Evolutionary conservation across 1,140 invertebrate species (phyloP).

Genomic region (Dendrolimus kikuchii): DNA sequence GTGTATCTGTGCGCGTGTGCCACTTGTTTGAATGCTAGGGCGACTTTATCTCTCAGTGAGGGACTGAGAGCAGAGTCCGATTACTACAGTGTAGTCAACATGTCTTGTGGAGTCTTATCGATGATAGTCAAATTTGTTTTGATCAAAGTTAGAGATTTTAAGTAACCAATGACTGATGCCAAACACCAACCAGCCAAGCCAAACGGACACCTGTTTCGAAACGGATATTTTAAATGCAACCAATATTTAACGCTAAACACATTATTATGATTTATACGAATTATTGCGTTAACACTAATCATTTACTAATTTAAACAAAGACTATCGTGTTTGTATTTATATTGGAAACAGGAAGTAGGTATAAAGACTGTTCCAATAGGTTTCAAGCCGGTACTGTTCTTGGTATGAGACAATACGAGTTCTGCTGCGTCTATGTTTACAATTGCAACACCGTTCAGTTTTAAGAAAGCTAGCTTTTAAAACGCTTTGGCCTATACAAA

Average conservation of each 20-base stretch:
- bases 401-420: conserved; percentile 67
- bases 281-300: conserved; percentile 5
- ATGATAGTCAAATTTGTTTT: conserved; percentile 4
- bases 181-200: neutral
- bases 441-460: conserved; percentile 49
- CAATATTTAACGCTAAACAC: too few species aligned
- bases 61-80: conserved; percentile 68
- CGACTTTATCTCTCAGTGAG: conserved; percentile 63
- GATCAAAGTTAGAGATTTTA: neutral
- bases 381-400: conserved; percentile 54
- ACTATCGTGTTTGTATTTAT: conserved; percentile 53
- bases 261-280: neutral
- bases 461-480: conserved; percentile 56
- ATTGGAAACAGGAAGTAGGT: conserved; percentile 68
- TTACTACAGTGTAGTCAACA: conserved; percentile 38
- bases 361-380: conserved; percentile 47
- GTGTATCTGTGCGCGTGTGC: conserved; percentile 57
- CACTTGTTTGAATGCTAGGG: conserved; percentile 71
- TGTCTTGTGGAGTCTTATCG: conserved; percentile 16
- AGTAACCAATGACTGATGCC: neutral
- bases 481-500: conserved; percentile 25
- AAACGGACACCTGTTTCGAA: too few species aligned
- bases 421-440: conserved; percentile 44
- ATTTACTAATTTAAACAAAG: conserved; percentile 29
- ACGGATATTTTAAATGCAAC: too few species aligned